Evolutionary conservation across 2,797 vertebrate species (phyloP).

Genomic region (Sarcoramphus papa): DNA sequence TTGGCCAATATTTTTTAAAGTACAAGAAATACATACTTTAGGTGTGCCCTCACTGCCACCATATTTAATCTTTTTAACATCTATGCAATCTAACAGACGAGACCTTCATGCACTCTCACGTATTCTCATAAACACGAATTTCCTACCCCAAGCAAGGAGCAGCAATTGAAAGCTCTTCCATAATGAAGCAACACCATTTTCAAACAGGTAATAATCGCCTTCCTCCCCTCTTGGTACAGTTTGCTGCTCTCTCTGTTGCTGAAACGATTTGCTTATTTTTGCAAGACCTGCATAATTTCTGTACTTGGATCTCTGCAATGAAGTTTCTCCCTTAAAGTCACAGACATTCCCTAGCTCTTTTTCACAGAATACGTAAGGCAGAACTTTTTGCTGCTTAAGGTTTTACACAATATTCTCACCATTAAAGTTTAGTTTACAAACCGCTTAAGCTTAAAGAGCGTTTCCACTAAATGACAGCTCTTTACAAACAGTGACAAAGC

Average conservation of each 20-base stretch:
- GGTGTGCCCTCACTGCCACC: background rate
- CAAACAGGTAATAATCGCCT: background rate
- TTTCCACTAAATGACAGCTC: background rate
- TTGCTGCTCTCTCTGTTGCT: background rate
- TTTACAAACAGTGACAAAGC: background rate
- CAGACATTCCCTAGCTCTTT: background rate
- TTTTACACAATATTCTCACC: background rate
- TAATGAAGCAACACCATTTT: background rate
- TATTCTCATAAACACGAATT: background rate
- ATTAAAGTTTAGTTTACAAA: conserved; percentile 2
- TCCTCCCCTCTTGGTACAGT: background rate
- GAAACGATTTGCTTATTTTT: background rate
- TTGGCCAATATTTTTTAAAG: background rate
- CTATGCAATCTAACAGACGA: background rate
- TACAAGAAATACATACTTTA: background rate
- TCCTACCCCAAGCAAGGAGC: background rate
- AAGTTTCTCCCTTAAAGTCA: background rate
- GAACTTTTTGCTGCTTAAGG: background rate
- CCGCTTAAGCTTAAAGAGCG: background rate
- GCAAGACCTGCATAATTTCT: background rate
- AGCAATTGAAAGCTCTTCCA: background rate
- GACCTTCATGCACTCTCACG: accelerated
- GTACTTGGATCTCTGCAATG: background rate
- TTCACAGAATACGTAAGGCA: background rate
- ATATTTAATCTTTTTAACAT: background rate